A percentile compares a stretch with the other conserved stretches of the same genome.
Evolutionary conservation across 2,113 vertebrate species (phyloP).

Genomic region (Festucalex cinctus): DNA sequence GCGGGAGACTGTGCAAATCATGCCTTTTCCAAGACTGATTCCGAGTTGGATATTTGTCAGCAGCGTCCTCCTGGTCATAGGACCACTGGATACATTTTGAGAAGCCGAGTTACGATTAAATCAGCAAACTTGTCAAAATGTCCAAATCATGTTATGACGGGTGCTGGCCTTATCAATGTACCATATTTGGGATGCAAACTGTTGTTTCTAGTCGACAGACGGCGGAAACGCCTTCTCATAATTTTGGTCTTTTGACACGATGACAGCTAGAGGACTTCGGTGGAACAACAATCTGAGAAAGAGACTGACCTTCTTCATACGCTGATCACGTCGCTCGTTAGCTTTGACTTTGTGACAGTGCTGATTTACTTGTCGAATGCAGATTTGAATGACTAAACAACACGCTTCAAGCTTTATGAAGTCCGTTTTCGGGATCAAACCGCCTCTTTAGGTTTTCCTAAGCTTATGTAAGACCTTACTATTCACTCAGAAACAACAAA

Average conservation of each 20-base stretch:
- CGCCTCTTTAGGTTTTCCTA: neutral
- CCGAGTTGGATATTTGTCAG: neutral
- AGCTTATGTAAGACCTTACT: neutral
- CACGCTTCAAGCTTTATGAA: neutral
- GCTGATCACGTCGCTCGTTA: neutral
- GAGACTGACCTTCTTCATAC: neutral
- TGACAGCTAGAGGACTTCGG: neutral
- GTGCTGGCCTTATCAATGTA: neutral
- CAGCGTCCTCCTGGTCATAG: neutral
- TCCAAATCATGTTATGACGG: neutral
- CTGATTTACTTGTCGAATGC: neutral
- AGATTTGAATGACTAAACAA: neutral
- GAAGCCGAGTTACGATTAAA: neutral
- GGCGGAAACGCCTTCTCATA: neutral
- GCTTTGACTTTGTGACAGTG: neutral
- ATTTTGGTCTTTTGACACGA: neutral
- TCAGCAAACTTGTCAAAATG: neutral
- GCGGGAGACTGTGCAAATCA: neutral
- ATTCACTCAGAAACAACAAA: neutral
- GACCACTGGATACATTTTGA: neutral
- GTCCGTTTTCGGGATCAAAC: neutral
- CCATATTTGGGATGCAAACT: neutral
- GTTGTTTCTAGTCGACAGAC: neutral
- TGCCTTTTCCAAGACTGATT: neutral
- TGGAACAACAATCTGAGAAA: neutral